Percentiles rank a stretch among this genome's conserved stretches.
Evolutionary conservation across 2,888 invertebrate genomes (phyloP).

Genomic region (Gastracanthus pulcherrimus): DNA sequence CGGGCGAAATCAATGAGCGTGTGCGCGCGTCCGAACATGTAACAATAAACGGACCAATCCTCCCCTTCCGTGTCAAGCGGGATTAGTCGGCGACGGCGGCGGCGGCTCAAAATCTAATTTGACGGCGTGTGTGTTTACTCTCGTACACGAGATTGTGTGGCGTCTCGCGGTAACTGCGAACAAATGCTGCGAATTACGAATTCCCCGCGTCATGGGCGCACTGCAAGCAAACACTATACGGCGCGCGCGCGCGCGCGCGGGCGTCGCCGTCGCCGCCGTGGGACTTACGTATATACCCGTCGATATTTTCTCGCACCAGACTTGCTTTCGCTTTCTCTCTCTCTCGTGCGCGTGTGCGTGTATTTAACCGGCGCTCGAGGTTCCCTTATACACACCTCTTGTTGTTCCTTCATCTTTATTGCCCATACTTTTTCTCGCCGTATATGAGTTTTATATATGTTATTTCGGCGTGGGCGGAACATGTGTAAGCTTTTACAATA

Average conservation of each 20-base stretch:
- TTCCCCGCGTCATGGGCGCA: slow-evolving; percentile 60
- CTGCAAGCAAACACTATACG: no score
- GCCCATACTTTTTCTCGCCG: slow-evolving; percentile 9
- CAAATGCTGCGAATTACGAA: slow-evolving; percentile 72
- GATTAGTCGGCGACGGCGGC: slow-evolving; percentile 65
- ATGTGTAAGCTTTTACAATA: slow-evolving; percentile 37
- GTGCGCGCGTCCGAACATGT: slow-evolving; percentile 10
- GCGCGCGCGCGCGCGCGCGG: no score
- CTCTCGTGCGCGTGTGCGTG: background rate
- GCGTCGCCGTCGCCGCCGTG: background rate
- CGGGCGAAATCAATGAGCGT: slow-evolving; percentile 41
- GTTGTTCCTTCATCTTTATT: slow-evolving; percentile 14
- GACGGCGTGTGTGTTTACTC: slow-evolving; percentile 43
- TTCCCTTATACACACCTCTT: background rate
- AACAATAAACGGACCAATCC: slow-evolving; percentile 54
- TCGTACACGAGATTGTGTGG: slow-evolving; percentile 46
- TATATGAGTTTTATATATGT: slow-evolving; percentile 22
- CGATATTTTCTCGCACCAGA: slow-evolving; percentile 6
- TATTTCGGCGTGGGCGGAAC: slow-evolving; percentile 38
- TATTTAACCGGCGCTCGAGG: background rate
- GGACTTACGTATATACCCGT: background rate
- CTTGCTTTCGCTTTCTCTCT: slow-evolving; percentile 7
- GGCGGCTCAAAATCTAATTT: slow-evolving; percentile 67
- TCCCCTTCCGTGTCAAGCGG: slow-evolving; percentile 58
- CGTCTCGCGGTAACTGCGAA: slow-evolving; percentile 59